Base-by-base conservation (phyloP, 2,888 invertebrate genomes). In the Xiphydria camelus region DNA sequence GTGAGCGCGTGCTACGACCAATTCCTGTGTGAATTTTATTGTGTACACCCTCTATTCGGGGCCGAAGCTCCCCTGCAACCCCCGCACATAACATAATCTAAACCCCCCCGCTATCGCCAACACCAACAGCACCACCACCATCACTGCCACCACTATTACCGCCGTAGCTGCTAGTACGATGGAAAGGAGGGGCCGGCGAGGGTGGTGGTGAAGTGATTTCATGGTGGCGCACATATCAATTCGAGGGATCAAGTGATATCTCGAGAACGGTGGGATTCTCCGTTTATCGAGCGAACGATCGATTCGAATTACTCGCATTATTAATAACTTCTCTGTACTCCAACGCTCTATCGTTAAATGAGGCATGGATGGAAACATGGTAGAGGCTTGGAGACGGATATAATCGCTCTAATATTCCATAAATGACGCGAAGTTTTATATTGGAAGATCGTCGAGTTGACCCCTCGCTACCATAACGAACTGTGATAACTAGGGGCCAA, bases 11-110 rank as follows among this genome's bases (percentile, higher is more conserved):
- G 70, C 62, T 59, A 53, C 57, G 54, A 61, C 59, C 66, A 59
- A 70, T 67, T 67, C 67, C 71, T 68, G 63, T 68, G 69, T 73
- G 73, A 72, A 70, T 65, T 70, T 66, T 61, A 71, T 72, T 66
- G 62, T 58, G 52, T 52, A 55, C 57, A 54, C 66, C 29, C 29
- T 12, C 29, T 29, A 29, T 15, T 29, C 29, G 5, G 9, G 6
- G 10, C 34, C 10, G n/a, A 12, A 25, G 20, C 65, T 65, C 65
- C 69, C 57, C 61, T 40, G 41, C 34, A 26, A 35, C 35, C 31
- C 34, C 45, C 53, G 37, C 21, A 29, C 29, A 26, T 55, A 41
- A 35, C 41, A 42, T 34, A 20, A 33, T n/a, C 15, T 18, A 10
- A 9, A 4, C 26, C 44, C 44, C 26, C 20, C 25, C 33, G 15